Evolutionary conservation across 2,888 invertebrate species (phyloP), one percentile per base, ranked within the genome.

Genomic region (Agrilus mali): DNA sequence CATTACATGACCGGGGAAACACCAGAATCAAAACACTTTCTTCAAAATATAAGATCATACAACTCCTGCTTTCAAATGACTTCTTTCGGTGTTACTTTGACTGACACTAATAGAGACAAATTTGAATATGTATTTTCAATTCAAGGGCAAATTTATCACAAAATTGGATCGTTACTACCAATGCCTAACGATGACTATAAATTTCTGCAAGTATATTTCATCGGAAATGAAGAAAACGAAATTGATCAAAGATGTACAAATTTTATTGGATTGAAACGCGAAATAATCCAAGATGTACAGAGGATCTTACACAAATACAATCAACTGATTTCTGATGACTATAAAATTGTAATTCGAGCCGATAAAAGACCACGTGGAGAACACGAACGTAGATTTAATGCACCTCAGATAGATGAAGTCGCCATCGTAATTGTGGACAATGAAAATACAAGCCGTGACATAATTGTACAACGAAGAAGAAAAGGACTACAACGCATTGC

Each of bases 361-460:
- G 45, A 57, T 51, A 55, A 48, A 55, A 53, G 50, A 52, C 55
- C 58, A 55, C 52, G 50, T 46, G 59, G 55, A 49, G 55, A 58
- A 42, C 59, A 59, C 41, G 33, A 53, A 5, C 51, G 59, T 52
- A 56, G 60, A 58, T 62, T 57, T 51, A 60, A 63, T 50, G 59
- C 58, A 45, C 60, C 60, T 45, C n/a, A n/a, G n/a, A 49, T 50
- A 51, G 52, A 54, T 35, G 55, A 56, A 40, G 54, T 56, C 54
- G 58, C 52, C 50, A 50, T 43, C 47, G 50, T 57, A 49, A 53
- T 58, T 50, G 56, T 56, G 53, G 54, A 53, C 48, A 50, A 55
- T 6, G 5, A 13, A 6, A 4, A 2, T 7, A 7, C 10, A 8
- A 8, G 10, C 2, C 38, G 38, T 16, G 40, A 40, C 4, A 35